These are phyloP conservation scores for Hippocampus barbouri DNA, from an alignment of 2,113 vertebrate species.

Conservation along the genomic window DNA sequence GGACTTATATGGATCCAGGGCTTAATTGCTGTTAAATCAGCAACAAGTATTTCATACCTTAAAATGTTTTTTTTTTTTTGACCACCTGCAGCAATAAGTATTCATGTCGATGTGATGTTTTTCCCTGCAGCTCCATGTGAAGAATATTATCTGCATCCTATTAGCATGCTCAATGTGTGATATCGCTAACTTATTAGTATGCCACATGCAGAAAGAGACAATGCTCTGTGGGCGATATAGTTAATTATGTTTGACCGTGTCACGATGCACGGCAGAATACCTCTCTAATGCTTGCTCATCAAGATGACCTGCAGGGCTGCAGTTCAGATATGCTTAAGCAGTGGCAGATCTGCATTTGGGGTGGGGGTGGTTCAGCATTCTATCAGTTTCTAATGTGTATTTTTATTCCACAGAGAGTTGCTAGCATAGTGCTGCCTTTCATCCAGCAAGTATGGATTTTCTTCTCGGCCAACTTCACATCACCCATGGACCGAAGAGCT, in stretches of 20 bases:
- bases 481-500: not conserved
- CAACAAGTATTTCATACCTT: not conserved
- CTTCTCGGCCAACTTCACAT: not conserved
- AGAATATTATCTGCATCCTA: constrained; percentile 31
- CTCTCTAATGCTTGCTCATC: constrained; percentile 49
- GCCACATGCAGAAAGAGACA: constrained; percentile 25
- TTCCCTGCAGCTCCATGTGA: constrained; percentile 12
- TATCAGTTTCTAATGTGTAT: not conserved
- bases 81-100: not conserved
- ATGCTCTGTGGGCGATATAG: constrained; percentile 37
- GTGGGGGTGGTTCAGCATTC: not conserved
- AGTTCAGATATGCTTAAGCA: constrained; percentile 7
- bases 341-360: constrained; percentile 13
- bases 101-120: not conserved
- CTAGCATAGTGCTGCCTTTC: not conserved
- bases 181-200: constrained; percentile 39
- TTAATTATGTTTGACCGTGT: constrained; percentile 43
- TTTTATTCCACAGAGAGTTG: not conserved
- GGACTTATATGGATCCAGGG: not conserved
- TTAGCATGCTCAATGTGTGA: constrained; percentile 41
- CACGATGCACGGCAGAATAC: constrained; percentile 35
- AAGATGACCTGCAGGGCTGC: constrained; percentile 42
- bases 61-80: not conserved
- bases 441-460: not conserved
- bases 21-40: not conserved